These are phyloP conservation scores for Propithecus coquereli DNA, from an alignment of 2,113 vertebrate genomes.

Conservation along the genomic window DNA sequence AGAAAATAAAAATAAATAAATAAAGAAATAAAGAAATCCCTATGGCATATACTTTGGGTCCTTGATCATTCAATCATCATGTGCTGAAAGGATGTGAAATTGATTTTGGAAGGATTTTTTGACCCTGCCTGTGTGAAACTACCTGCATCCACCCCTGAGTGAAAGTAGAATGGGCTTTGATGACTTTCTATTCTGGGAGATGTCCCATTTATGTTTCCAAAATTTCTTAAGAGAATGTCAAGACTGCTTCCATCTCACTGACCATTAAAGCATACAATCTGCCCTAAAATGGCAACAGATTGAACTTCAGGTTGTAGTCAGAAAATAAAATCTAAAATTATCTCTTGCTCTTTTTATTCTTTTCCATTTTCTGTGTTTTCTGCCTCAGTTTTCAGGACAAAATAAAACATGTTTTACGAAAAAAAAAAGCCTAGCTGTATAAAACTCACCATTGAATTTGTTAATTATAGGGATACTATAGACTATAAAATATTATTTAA, in stretches of 20 bases:
- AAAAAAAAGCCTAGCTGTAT: background rate
- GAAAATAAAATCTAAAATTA: background rate
- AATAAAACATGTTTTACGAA: background rate
- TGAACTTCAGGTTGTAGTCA: background rate
- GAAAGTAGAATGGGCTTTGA: background rate
- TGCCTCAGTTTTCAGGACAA: background rate
- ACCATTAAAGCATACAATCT: background rate
- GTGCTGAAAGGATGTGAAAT: background rate
- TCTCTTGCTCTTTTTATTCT: background rate
- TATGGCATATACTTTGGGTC: background rate
- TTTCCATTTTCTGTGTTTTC: background rate
- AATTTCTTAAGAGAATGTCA: background rate
- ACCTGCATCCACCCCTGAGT: background rate
- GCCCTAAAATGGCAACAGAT: background rate
- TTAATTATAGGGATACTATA: background rate
- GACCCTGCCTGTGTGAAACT: background rate
- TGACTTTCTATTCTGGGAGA: background rate
- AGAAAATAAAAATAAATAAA: too few relatives aligned
- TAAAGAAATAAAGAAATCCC: too few relatives aligned
- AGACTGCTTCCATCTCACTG: background rate
- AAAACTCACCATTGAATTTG: background rate
- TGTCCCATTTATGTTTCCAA: background rate
- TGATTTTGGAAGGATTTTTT: slow-evolving; percentile 27
- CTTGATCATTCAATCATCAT: background rate
- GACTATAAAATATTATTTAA: background rate